Conservation (phyloP, 2,888 invertebrate species). For the Tetheella fluctuosa region DNA sequence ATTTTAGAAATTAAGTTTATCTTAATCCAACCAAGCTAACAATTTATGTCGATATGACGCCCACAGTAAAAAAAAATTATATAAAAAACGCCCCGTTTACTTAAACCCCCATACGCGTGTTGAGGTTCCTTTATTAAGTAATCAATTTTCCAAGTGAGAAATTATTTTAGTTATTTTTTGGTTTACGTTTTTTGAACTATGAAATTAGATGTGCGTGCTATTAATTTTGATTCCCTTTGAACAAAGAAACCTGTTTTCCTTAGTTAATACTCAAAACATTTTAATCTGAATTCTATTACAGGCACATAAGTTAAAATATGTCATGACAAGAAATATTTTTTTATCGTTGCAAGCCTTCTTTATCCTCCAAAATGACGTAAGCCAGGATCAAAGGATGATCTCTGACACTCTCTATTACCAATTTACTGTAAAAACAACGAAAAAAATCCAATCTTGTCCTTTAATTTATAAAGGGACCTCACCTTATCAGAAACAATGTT, state of each 20-base stretch:
- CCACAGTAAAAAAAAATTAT: background rate
- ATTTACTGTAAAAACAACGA: slow-evolving; percentile 5
- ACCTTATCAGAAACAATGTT: background rate
- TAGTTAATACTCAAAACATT: background rate
- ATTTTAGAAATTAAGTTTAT: background rate
- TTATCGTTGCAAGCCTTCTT: background rate
- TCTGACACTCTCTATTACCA: background rate
- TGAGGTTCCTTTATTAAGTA: background rate
- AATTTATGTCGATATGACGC: background rate
- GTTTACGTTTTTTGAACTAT: too few species aligned
- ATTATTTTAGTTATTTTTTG: too few species aligned
- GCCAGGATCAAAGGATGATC: background rate
- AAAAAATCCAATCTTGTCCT: background rate
- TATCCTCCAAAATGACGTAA: background rate
- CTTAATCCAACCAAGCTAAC: background rate
- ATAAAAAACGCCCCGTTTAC: background rate
- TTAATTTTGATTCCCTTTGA: too few species aligned
- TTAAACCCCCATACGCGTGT: too few species aligned
- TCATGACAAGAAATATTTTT: background rate
- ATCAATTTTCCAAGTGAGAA: background rate
- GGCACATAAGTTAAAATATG: background rate
- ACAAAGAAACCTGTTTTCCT: too few species aligned
- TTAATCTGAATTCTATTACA: background rate
- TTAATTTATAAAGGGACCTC: background rate
- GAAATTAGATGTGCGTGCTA: too few species aligned